Conservation (phyloP, 2,113 vertebrate genomes). For the Panthera tigris region DNA sequence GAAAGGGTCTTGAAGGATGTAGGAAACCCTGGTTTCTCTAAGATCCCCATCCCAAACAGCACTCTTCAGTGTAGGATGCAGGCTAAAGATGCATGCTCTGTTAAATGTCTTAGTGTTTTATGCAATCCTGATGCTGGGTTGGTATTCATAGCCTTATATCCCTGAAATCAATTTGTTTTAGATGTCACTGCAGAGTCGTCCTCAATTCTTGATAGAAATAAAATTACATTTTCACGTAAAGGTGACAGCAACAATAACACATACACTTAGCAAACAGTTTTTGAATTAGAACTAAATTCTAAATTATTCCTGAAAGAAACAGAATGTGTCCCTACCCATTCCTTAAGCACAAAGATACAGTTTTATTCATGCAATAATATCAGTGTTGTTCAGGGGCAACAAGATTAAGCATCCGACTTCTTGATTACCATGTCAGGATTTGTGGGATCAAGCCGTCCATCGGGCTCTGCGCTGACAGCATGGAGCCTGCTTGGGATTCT, state of each 20-base stretch:
- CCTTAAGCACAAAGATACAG: background rate
- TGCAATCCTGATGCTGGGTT: background rate
- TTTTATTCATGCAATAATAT: background rate
- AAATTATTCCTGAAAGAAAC: background rate
- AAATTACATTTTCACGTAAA: constrained; percentile 19
- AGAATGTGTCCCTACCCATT: background rate
- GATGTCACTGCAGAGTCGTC: background rate
- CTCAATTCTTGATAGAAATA: background rate
- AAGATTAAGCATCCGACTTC: no score
- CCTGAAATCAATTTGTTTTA: background rate
- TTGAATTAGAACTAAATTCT: background rate
- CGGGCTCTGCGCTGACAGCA: no score
- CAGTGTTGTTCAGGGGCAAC: background rate
- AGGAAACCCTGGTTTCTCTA: background rate
- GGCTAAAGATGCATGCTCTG: background rate
- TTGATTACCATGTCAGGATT: no score
- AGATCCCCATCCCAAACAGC: background rate
- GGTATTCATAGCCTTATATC: background rate
- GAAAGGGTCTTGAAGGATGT: background rate
- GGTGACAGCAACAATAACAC: background rate
- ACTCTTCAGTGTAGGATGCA: background rate
- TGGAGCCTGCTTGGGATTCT: no score
- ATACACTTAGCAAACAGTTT: background rate
- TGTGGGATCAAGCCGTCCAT: no score
- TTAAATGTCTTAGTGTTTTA: background rate